Conservation (phyloP, 2,797 vertebrate genomes). For the Muscicapa striata region DNA sequence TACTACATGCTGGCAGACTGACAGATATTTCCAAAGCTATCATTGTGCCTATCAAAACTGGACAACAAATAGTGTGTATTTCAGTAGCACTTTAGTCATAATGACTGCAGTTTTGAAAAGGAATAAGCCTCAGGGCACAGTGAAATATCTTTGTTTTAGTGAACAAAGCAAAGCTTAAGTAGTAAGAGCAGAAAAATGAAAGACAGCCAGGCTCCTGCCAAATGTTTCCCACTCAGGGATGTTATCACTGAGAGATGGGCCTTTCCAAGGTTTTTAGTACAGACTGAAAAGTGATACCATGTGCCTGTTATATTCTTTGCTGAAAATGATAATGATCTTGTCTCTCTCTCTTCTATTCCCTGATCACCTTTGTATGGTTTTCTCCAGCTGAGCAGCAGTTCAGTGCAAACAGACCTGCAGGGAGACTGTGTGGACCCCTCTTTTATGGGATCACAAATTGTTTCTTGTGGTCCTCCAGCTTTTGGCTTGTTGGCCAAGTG, state of each 20-base stretch:
- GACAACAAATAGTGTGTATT: not conserved
- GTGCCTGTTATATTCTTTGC: not conserved
- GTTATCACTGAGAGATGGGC: not conserved
- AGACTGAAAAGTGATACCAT: not conserved
- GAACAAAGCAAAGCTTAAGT: conserved; percentile 29
- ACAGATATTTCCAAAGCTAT: not conserved
- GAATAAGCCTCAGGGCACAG: not conserved
- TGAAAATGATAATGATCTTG: not conserved
- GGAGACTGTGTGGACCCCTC: not conserved
- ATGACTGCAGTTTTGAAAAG: not conserved
- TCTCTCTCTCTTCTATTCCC: not conserved
- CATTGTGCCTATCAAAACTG: not conserved
- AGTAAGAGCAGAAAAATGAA: not conserved
- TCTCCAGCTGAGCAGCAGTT: not conserved
- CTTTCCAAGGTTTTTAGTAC: not conserved
- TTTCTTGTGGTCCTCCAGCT: not conserved
- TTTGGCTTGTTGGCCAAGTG: not conserved
- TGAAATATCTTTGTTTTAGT: not conserved
- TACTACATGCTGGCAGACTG: not conserved
- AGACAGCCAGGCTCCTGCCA: not conserved
- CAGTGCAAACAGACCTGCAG: not conserved
- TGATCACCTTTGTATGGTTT: not conserved
- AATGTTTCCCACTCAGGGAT: not conserved
- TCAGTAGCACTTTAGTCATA: not conserved
- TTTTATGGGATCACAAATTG: not conserved